These are phyloP conservation scores for Xylocopa sonorina DNA, from an alignment of 1,140 invertebrate species.

Conservation along the genomic window DNA sequence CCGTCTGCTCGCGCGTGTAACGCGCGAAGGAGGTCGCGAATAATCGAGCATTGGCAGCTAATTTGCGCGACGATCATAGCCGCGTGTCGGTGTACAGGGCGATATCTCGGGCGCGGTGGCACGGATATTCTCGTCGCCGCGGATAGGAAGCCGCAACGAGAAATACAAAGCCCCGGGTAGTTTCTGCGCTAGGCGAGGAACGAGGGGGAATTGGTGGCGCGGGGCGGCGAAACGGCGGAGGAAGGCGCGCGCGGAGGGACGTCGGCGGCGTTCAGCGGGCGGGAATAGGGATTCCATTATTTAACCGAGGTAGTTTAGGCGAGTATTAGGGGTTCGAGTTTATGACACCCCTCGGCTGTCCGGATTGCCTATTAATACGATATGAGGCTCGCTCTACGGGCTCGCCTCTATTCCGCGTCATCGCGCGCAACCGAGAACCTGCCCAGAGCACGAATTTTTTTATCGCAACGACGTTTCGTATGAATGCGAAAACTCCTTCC, in stretches of 20 bases:
- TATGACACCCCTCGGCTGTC: constrained; percentile 82
- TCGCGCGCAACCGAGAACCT: constrained; percentile 51
- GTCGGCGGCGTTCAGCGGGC: constrained; percentile 54
- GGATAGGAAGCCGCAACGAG: constrained; percentile 38
- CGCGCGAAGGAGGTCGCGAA: background rate
- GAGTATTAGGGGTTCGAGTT: constrained; percentile 83
- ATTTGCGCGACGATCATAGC: constrained; percentile 27
- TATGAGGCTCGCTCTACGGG: constrained; percentile 79
- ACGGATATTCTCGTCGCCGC: constrained; percentile 25
- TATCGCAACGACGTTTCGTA: constrained; percentile 55
- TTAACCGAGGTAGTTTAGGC: constrained; percentile 83
- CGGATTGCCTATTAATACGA: constrained; percentile 83
- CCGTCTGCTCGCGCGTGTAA: too few relatives aligned
- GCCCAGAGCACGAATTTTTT: constrained; percentile 62
- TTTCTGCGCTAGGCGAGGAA: constrained; percentile 54
- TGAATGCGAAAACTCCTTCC: constrained; percentile 52
- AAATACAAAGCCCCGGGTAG: constrained; percentile 35
- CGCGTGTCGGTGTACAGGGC: background rate
- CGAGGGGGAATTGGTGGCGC: constrained; percentile 47
- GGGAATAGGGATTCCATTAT: constrained; percentile 82
- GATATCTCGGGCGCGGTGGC: constrained; percentile 26
- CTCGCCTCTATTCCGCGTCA: constrained; percentile 64
- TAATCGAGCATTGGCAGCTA: constrained; percentile 36
- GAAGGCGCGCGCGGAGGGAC: constrained; percentile 10
- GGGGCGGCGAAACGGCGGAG: constrained; percentile 27